Percentiles rank a stretch among this genome's conserved stretches.
Evolutionary conservation across 2,797 vertebrate genomes (phyloP).

Genomic region (Malurus leucopterus): DNA sequence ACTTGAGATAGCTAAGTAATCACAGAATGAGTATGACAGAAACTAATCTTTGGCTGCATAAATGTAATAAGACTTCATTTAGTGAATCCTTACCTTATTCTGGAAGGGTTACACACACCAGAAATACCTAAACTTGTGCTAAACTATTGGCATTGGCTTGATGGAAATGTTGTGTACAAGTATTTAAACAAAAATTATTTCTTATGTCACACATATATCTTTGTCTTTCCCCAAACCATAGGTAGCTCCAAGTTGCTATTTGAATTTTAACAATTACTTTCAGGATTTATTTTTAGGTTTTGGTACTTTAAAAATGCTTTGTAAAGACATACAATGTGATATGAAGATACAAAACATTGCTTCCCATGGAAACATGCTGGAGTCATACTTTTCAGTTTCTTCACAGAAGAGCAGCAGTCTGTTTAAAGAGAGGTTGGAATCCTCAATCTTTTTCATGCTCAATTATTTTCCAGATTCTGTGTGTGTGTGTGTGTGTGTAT

Average conservation of each 20-base stretch:
- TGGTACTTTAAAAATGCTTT: neutral
- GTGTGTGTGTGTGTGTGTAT: accelerated
- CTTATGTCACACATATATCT: no score
- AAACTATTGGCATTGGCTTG: neutral
- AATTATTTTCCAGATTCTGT: neutral
- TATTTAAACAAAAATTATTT: neutral
- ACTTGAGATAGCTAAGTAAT: neutral
- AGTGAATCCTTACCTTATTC: neutral
- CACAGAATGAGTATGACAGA: neutral
- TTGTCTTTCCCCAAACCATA: neutral
- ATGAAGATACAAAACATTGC: neutral
- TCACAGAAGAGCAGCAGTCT: neutral
- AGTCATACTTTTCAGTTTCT: neutral
- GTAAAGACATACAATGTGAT: neutral
- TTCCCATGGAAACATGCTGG: neutral
- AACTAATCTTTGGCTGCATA: neutral
- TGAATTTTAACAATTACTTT: neutral
- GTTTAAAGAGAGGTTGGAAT: neutral
- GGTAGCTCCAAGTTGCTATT: accelerated
- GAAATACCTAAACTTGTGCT: neutral
- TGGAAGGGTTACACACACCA: neutral
- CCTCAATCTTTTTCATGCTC: neutral
- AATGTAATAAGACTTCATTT: neutral
- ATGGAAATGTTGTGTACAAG: neutral
- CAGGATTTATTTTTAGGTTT: neutral